These are phyloP conservation scores for Circaetus cinerascens DNA, from an alignment of 2,113 vertebrate species.

Conservation along the genomic window DNA sequence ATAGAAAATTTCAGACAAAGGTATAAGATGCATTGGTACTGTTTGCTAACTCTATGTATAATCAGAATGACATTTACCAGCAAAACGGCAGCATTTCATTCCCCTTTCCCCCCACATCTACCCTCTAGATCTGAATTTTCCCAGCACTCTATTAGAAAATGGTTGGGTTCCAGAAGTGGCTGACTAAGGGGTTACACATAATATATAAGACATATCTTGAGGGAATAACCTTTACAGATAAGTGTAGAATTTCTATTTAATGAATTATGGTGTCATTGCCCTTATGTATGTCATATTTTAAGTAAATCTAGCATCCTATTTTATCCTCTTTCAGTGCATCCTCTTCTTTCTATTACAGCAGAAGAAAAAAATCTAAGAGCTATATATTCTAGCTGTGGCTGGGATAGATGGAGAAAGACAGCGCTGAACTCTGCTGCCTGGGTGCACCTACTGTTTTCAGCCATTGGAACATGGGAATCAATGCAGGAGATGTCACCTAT, in stretches of 20 bases:
- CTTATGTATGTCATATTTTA: neutral
- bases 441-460: neutral
- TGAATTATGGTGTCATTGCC: neutral
- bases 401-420: neutral
- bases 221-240: neutral
- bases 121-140: neutral
- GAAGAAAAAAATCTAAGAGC: neutral
- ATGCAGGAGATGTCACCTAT: neutral
- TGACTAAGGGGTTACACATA: neutral
- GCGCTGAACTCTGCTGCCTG: neutral
- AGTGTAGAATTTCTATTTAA: slow-evolving; percentile 4
- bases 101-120: neutral
- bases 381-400: neutral
- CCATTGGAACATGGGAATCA: neutral
- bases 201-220: neutral
- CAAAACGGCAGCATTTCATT: neutral
- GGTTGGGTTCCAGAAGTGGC: neutral
- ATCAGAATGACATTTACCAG: neutral
- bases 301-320: neutral
- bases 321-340: neutral
- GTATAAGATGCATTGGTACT: neutral
- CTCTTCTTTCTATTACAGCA: neutral
- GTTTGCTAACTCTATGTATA: neutral
- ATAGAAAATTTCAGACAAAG: neutral
- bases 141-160: neutral